Conservation (phyloP, 1,140 invertebrate genomes). For the Drosophila leontia region DNA sequence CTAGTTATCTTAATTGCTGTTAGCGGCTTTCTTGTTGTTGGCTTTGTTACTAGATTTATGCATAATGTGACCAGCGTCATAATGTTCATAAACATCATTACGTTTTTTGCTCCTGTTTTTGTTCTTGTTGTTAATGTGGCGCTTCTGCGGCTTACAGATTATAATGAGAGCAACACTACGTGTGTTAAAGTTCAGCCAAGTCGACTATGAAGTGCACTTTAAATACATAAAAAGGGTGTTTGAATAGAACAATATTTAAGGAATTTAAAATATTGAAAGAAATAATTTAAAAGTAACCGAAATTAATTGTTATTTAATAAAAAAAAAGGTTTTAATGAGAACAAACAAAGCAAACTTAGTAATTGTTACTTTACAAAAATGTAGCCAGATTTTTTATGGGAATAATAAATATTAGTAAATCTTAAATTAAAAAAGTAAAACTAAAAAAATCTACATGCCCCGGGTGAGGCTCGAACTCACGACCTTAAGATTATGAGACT, state of each 20-base stretch:
- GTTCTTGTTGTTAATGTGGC: conserved; percentile 43
- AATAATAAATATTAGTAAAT: background rate
- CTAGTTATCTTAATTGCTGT: conserved; percentile 37
- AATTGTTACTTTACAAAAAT: no score
- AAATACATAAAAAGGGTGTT: no score
- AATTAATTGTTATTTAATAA: background rate
- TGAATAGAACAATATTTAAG: background rate
- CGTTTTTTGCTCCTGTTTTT: conserved; percentile 31
- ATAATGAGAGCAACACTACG: conserved; percentile 30
- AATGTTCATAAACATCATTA: conserved; percentile 56
- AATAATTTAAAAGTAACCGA: no score
- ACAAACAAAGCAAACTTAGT: background rate
- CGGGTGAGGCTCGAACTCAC: conserved; percentile 98
- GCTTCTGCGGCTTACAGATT: conserved; percentile 35
- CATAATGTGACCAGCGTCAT: conserved; percentile 59
- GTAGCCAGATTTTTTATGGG: background rate
- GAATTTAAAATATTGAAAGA: background rate
- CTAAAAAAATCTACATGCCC: conserved; percentile 89
- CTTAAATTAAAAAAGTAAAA: background rate
- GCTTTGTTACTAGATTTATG: conserved; percentile 34
- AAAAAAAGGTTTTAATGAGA: background rate
- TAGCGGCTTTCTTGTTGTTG: conserved; percentile 13
- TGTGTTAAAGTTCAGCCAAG: background rate
- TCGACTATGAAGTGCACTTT: conserved; percentile 9
- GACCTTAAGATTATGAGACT: conserved; percentile 99